Evolutionary conservation across 2,113 vertebrate species (phyloP).

Genomic region (Dicentrarchus labrax): DNA sequence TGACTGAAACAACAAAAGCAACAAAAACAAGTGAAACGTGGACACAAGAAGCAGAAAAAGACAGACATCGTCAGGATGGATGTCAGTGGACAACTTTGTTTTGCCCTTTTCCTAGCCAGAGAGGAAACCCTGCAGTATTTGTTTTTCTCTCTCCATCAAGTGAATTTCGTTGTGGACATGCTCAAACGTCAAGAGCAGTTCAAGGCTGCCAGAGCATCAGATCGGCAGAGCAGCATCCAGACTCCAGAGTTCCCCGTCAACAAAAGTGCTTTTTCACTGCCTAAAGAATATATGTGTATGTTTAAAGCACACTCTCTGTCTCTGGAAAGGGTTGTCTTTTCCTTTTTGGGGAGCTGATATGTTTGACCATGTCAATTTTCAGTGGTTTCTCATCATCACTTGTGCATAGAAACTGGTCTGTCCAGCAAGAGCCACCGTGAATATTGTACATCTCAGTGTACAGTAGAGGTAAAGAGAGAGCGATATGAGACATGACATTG

Average conservation of each 20-base stretch:
- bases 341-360: constrained; percentile 88
- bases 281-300: constrained; percentile 84
- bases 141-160: constrained; percentile 91
- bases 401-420: constrained; percentile 88
- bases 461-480: constrained; percentile 64
- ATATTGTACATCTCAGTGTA: constrained; percentile 65
- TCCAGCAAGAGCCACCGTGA: constrained; percentile 76
- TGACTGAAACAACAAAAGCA: constrained; percentile 67
- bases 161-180: constrained; percentile 88
- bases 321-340: constrained; percentile 88
- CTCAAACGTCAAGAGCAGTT: constrained; percentile 88
- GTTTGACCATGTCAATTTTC: constrained; percentile 90
- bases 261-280: constrained; percentile 99
- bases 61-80: constrained; percentile 85
- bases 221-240: constrained; percentile 73
- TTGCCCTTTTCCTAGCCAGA: constrained; percentile 80
- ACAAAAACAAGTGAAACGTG: constrained; percentile 50
- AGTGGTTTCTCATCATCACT: constrained; percentile 91
- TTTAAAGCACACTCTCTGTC: constrained; percentile 71
- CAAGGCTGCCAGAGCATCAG: constrained; percentile 85
- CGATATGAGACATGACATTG: constrained; percentile 70
- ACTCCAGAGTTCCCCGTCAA: constrained; percentile 90
- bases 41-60: constrained; percentile 53
- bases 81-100: constrained; percentile 79
- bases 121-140: constrained; percentile 88